A percentile compares a stretch with the other conserved stretches of the same genome.
These are phyloP conservation scores for Acanthosepion pharaonis DNA, from an alignment of 2,888 invertebrate species.

Conservation along the genomic window DNA sequence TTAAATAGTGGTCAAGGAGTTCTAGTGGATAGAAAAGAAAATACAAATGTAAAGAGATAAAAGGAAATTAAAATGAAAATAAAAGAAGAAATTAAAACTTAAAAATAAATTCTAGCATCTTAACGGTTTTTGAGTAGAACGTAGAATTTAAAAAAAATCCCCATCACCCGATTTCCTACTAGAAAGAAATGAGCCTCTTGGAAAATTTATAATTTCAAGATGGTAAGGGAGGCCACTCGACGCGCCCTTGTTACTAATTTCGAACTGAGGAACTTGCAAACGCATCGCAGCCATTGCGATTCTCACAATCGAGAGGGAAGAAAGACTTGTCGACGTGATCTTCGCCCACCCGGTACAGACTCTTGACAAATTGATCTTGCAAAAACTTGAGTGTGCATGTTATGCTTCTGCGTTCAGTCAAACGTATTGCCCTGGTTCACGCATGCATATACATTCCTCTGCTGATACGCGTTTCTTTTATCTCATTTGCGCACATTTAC, in stretches of 20 bases:
- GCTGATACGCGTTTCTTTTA: neutral
- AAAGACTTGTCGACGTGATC: neutral
- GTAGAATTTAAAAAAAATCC: neutral
- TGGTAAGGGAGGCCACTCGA: neutral
- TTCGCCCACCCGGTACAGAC: neutral
- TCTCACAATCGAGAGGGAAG: neutral
- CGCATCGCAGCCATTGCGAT: neutral
- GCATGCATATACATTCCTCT: neutral
- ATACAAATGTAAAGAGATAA: neutral
- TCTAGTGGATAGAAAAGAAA: neutral
- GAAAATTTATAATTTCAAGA: neutral
- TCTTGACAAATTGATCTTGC: neutral
- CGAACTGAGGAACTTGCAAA: neutral
- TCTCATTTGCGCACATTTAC: too few species aligned
- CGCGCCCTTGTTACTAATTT: neutral
- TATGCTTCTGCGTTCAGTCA: neutral
- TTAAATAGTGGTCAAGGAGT: neutral
- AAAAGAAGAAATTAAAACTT: neutral
- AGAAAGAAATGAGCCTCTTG: slow-evolving; percentile 33
- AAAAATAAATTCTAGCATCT: neutral
- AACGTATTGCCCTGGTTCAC: neutral
- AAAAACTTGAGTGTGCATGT: neutral
- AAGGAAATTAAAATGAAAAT: neutral
- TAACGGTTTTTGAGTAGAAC: neutral
- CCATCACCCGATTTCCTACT: neutral